Evolutionary conservation across 2,113 vertebrate species (phyloP), one percentile per base, ranked within the genome.

Genomic region (Spermophilus dauricus): DNA sequence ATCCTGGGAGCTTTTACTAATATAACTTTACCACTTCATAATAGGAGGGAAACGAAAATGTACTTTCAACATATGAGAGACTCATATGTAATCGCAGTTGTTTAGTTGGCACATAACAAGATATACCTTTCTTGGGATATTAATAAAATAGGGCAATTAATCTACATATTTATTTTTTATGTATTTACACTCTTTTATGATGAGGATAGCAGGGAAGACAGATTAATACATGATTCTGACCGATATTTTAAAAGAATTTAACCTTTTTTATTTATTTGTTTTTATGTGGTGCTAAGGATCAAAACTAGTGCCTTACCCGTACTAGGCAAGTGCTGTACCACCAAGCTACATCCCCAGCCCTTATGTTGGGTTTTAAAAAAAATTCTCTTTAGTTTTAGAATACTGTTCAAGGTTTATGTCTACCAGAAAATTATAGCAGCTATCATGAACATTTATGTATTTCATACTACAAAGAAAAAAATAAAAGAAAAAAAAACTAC

Each of bases 381-480:
- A 87, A 58, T 51, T 42, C 2, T 70, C 89, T 86, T 82, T 78
- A 56, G 17, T 42, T 63, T 89, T 86, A 51, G 2, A 90, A 91
- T 77, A 84, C 30, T 81, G 20, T 72, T 9, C 17, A 70, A 86
- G 72, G 28, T 56, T 51, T 80, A 81, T 78, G n/a, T 61, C 22
- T 80, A 45, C 82, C 61, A 97, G 72, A 96, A 94, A 90, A 94
- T 87, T 65, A 75, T 91, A 96, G 39, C 13, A 76, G 22, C 65
- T 75, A 24, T 80, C 94, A 95, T 77, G 30, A 94, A 45, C 32
- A 28, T 81, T 92, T 63, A 73, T 14, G 12, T 80, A 63, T 69
- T 51, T 83, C 32, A 87, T 73, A 85, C 30, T 22, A 87, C 63
- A 85, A 39, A 83, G 82, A 37, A 26, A 92, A 91, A 86, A 28